phyloP scores from a whole-genome alignment of 1,140 invertebrate genomes.

The Lepidurus couesii region DNA sequence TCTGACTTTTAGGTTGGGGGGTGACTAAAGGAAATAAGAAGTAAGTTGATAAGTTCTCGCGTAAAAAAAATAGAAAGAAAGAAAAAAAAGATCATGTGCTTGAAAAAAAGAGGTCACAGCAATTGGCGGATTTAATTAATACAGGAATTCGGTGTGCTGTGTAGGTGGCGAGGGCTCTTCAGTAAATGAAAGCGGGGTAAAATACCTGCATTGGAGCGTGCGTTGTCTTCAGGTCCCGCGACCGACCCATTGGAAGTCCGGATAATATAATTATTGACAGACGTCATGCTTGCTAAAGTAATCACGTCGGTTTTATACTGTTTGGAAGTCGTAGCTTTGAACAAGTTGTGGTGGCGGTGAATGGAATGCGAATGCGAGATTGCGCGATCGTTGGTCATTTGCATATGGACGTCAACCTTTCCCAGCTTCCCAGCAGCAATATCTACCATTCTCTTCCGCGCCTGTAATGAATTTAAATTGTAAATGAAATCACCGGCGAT shows the following conservation, averaged over 20 bases:
- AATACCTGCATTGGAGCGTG: neutral
- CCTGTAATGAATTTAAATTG: neutral
- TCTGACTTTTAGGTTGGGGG: neutral
- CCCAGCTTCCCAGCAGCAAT: neutral
- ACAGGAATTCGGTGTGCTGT: neutral
- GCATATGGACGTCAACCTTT: neutral
- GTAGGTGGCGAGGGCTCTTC: neutral
- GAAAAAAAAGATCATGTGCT: neutral
- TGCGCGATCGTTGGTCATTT: slow-evolving; percentile 3
- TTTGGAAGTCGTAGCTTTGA: neutral
- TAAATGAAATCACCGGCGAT: neutral
- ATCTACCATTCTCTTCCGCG: neutral
- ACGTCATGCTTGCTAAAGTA: neutral
- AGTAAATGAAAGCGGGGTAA: neutral
- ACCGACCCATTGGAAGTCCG: neutral
- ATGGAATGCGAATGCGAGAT: neutral
- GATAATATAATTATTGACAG: slow-evolving; percentile 17
- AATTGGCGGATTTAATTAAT: slow-evolving; percentile 8
- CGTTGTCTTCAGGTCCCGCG: neutral
- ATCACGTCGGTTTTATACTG: neutral
- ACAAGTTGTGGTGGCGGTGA: neutral
- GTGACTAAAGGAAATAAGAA: neutral
- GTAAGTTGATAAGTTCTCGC: neutral
- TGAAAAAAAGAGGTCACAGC: neutral
- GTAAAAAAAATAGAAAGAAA: neutral